Base-by-base conservation (phyloP, 2,888 invertebrate genomes). In the Eremobia ochroleuca region DNA sequence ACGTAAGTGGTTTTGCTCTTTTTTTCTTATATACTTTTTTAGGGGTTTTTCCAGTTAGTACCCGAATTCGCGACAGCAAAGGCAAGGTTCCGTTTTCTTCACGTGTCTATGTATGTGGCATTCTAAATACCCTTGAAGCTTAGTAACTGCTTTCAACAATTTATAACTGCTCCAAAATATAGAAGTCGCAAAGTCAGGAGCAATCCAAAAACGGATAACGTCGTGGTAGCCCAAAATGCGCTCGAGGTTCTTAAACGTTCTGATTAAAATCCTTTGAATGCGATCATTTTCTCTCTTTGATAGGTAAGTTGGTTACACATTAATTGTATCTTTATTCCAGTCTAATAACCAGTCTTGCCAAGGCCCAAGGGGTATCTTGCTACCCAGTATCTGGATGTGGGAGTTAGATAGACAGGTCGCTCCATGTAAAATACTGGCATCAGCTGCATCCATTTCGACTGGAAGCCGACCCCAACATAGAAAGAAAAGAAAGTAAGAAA, bases 1-100 rank as follows among this genome's bases (percentile, higher is more conserved):
- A 52, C 43, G 52, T 66, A 58, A 80, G 80, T 58, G 72, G 59
- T 69, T 59, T 69, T n/a, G 40, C 9, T 43, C 11, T 58, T 34
- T 58, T 65, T 55, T 25, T 67, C 31, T 37, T 25, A 9, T 4
- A 49, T 62, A 13, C 0, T 34, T 65, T 66, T 65, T 69, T 69
- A 28, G 6, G 6, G 40, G 5, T 6, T 40, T 66, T 68, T 5
- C 13, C 18, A 11, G 68, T 34, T 67, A 34, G 11, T 49, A 67
- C 25, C 9, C 4, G 34, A 49, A n/a, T 11, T 18, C 1, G 49
- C 0, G 34, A 49, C 67, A 67, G 25, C 1, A 49, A 49, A 67
- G 31, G 18, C 5, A 18, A 3, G 9, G 9, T 28, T 43, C 21
- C 28, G 28, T 21, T 21, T 43, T 40, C n/a, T 66, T 13, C 6